These are phyloP conservation scores for Tretioscincus oriximinensis DNA, from an alignment of 2,113 vertebrate genomes.

Conservation along the genomic window DNA sequence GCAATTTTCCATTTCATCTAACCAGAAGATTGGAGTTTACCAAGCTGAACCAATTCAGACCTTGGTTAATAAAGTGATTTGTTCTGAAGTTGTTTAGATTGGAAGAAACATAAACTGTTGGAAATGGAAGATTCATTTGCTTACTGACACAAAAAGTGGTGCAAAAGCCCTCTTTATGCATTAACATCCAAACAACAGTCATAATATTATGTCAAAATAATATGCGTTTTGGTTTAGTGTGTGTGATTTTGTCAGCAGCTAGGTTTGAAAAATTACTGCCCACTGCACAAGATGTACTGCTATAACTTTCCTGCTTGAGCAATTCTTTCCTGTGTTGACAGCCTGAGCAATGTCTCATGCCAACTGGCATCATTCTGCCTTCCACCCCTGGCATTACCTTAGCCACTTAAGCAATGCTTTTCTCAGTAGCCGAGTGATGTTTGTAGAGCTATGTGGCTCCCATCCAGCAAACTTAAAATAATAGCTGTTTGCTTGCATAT, in stretches of 20 bases:
- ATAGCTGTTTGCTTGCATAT: background rate
- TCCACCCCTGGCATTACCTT: background rate
- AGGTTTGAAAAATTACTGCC: background rate
- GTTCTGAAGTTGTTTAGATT: background rate
- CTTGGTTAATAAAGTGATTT: background rate
- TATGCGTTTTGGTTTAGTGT: background rate
- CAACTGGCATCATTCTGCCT: background rate
- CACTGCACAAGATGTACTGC: accelerated
- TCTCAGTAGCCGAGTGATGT: background rate
- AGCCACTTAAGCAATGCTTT: background rate
- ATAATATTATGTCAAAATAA: too few species aligned
- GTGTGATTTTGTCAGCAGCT: accelerated
- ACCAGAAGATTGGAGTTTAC: background rate
- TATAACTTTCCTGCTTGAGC: background rate
- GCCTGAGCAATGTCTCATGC: background rate
- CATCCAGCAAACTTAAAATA: background rate
- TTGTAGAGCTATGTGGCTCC: background rate
- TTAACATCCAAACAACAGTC: background rate
- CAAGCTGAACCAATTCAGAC: background rate
- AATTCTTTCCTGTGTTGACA: background rate
- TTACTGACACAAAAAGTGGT: background rate
- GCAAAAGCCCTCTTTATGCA: background rate
- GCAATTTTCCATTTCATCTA: background rate
- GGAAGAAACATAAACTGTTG: background rate
- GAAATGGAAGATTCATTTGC: background rate